Evolutionary conservation across 2,888 invertebrate species (phyloP).

Genomic region (Leucozona laternaria): DNA sequence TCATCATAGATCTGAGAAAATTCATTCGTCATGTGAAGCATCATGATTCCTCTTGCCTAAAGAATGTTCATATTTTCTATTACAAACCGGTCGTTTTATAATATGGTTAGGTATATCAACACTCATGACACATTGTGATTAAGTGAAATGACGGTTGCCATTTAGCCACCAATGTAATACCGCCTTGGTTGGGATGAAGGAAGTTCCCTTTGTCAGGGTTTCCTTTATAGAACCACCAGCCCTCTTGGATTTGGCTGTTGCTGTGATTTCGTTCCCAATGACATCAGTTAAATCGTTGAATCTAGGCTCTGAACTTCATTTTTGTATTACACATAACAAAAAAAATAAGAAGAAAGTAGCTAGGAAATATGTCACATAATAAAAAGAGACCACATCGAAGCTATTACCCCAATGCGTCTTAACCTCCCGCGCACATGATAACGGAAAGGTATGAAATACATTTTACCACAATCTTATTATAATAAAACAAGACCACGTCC

Average conservation of each 20-base stretch:
- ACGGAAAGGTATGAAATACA: constrained; percentile 56
- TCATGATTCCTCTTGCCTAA: constrained; percentile 8
- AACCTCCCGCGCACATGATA: constrained; percentile 35
- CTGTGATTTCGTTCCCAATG: constrained; percentile 75
- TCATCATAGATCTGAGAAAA: constrained; percentile 48
- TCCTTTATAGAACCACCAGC: constrained; percentile 59
- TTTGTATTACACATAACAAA: constrained; percentile 19
- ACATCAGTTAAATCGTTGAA: constrained; percentile 76
- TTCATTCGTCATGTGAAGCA: constrained; percentile 16
- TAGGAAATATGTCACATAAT: constrained; percentile 45
- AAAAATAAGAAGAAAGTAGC: constrained; percentile 23
- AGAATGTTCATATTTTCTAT: constrained; percentile 45
- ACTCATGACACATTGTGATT: constrained; percentile 77
- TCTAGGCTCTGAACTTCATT: constrained; percentile 46
- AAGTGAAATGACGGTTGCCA: constrained; percentile 65
- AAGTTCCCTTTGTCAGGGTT: constrained; percentile 56
- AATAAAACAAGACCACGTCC: constrained; percentile 71
- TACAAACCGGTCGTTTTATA: constrained; percentile 53
- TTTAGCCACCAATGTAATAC: constrained; percentile 32
- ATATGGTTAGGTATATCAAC: constrained; percentile 66
- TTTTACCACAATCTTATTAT: constrained; percentile 67
- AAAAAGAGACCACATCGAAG: constrained; percentile 42
- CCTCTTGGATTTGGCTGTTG: constrained; percentile 61
- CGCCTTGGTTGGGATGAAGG: neutral
- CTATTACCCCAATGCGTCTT: constrained; percentile 30